These are phyloP conservation scores for Schizotus pectinicornis DNA, from an alignment of 2,888 invertebrate species.

Conservation along the genomic window DNA sequence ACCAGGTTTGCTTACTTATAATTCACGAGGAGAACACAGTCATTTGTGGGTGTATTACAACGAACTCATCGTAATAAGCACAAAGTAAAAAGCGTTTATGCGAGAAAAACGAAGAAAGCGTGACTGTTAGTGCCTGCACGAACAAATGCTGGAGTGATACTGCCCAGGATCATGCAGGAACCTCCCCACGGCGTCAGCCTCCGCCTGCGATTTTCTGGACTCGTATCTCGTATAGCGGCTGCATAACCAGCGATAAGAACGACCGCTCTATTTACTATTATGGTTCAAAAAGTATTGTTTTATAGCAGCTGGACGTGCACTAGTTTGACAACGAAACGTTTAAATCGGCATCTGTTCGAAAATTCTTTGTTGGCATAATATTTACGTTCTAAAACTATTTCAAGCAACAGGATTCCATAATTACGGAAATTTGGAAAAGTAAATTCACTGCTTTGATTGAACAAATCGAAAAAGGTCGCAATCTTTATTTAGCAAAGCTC, in stretches of 20 bases:
- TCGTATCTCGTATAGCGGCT: slow-evolving; percentile 22
- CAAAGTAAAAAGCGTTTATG: neutral
- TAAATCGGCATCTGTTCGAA: too few species aligned
- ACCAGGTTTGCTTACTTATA: too few species aligned
- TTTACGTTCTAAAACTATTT: too few species aligned
- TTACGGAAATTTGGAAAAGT: too few species aligned
- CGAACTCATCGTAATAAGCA: neutral
- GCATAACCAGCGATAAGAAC: slow-evolving; percentile 25
- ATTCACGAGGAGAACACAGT: too few species aligned
- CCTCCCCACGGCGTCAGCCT: slow-evolving; percentile 48
- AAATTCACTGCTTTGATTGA: too few species aligned
- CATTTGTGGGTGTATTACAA: slow-evolving; percentile 6
- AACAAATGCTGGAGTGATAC: slow-evolving; percentile 45
- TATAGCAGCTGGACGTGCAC: neutral
- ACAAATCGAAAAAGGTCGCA: too few species aligned
- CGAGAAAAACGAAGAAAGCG: neutral
- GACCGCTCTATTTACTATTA: slow-evolving; percentile 3
- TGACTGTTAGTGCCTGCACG: slow-evolving; percentile 28
- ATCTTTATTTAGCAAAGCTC: too few species aligned
- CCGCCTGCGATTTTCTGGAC: slow-evolving; percentile 38
- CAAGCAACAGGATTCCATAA: too few species aligned
- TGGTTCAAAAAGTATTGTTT: neutral
- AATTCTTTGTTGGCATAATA: too few species aligned
- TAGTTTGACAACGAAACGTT: too few species aligned
- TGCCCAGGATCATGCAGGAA: slow-evolving; percentile 49